A percentile compares a stretch with the other conserved stretches of the same genome.
Conservation (phyloP, 2,888 invertebrate species). For the Tenthredo distinguenda region DNA sequence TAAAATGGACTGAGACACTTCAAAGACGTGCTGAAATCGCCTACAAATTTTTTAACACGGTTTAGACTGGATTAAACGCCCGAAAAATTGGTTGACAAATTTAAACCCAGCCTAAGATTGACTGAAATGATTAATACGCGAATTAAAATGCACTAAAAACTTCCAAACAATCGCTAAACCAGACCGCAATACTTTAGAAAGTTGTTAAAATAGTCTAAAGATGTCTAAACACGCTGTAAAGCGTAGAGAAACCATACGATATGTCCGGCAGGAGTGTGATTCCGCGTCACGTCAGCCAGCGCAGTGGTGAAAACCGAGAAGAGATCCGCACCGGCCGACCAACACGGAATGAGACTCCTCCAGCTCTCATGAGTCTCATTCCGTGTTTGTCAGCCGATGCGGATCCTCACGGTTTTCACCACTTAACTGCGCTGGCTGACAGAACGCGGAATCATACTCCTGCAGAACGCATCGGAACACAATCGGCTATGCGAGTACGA, state of each 20-base stretch:
- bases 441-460: not conserved
- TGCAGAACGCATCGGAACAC: not conserved
- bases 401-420: not conserved
- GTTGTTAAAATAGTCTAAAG: not conserved
- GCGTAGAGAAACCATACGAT: not conserved
- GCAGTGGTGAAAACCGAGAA: not conserved
- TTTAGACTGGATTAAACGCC: not conserved
- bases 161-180: not conserved
- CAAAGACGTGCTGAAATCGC: not conserved
- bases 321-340: not conserved
- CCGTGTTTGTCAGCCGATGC: not conserved
- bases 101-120: not conserved
- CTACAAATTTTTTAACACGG: not conserved
- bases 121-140: not conserved
- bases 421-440: not conserved
- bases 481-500: not conserved
- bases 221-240: not conserved
- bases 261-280: conserved; percentile 15
- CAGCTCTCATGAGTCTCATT: not conserved
- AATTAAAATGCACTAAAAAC: not conserved
- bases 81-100: not conserved
- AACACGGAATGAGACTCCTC: conserved; percentile 22
- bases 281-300: conserved; percentile 9
- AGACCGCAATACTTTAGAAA: not conserved
- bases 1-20: not conserved